Base-by-base conservation (phyloP, 2,113 vertebrate genomes). In the Tyto alba region DNA sequence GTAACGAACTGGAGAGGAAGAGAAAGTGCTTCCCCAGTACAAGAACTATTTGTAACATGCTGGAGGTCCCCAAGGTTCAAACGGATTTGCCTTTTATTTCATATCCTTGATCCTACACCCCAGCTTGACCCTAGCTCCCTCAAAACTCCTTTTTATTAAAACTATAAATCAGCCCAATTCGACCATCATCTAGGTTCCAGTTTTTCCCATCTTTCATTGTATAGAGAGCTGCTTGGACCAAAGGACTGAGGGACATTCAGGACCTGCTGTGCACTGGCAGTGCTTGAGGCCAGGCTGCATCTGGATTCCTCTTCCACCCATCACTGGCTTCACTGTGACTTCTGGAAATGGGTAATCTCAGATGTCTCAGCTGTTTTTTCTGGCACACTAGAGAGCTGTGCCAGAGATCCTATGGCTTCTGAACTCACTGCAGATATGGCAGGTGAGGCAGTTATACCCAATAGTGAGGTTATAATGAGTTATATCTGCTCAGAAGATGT, bases 181-280 rank as follows among this genome's bases (percentile, higher is more conserved):
- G 72, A 53, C 86, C 41, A n/a, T 60, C 52, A 40, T 16, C 47
- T 78, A 45, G 47, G 10, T 83, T 63, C 41, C 38, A 18, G 13
- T 41, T 63, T 80, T 77, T 34, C 18, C 17, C 36, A 4, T 75
- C 43, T 55, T 63, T 38, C 13, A 1, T 84, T 81, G 13, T 3
- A 26, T 4, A 10, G 27, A 34, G 50, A 52, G 27, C 40, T 64
- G 26, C 25, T 82, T 45, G 53, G 71, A 82, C 57, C 60, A 72
- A 87, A 55, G 30, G 14, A 48, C 29, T 11, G 52, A 75, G 60
- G 18, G 43, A 59, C 2, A 1, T 40, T 63, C 85, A 71, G 63
- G 47, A 69, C n/a, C 38, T 55, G 55, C 22, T 53, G 20, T 0
- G 5, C 0, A 4, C 12, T 2, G 3, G 22, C 0, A 2, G 25